Conservation (phyloP, 2,797 vertebrate species). For the Numenius phaeopus region DNA sequence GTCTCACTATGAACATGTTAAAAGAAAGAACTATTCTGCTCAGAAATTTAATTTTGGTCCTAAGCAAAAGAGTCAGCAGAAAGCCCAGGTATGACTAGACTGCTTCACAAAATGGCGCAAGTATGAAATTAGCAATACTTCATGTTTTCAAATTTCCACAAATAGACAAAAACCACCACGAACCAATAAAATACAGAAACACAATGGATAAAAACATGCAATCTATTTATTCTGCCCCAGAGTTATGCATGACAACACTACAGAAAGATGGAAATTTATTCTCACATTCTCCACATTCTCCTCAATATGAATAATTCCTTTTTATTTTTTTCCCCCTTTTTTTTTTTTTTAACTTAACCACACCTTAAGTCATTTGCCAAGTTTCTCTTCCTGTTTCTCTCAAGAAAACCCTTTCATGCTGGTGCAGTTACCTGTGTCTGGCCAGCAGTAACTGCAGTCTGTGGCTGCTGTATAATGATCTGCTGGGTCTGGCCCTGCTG, state of each 20-base stretch:
- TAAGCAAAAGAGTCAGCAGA: background rate
- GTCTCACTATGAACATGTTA: background rate
- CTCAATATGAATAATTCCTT: background rate
- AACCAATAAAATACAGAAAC: constrained; percentile 57
- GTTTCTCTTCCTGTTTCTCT: constrained; percentile 28
- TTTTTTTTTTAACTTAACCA: background rate
- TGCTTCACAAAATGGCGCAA: constrained; percentile 20
- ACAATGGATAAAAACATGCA: constrained; percentile 64
- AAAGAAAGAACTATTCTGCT: background rate
- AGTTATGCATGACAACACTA: constrained; percentile 15
- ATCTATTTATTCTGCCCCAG: constrained; percentile 31
- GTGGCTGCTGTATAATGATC: constrained; percentile 99
- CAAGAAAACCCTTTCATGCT: constrained; percentile 70
- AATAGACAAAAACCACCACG: constrained; percentile 30
- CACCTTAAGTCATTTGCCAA: constrained; percentile 47
- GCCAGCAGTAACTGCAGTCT: constrained; percentile 95
- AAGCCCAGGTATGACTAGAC: background rate
- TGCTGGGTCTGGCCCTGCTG: constrained; percentile 98
- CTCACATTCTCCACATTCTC: constrained; percentile 15
- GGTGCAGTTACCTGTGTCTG: constrained; percentile 92
- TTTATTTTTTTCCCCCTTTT: background rate
- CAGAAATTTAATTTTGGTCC: constrained; percentile 4
- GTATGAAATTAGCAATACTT: constrained; percentile 31
- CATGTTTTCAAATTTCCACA: constrained; percentile 20
- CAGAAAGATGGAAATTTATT: background rate